Evolutionary conservation across 2,888 invertebrate species (phyloP), one percentile per base, ranked within the genome.

Genomic region (Epistrophe eligans): DNA sequence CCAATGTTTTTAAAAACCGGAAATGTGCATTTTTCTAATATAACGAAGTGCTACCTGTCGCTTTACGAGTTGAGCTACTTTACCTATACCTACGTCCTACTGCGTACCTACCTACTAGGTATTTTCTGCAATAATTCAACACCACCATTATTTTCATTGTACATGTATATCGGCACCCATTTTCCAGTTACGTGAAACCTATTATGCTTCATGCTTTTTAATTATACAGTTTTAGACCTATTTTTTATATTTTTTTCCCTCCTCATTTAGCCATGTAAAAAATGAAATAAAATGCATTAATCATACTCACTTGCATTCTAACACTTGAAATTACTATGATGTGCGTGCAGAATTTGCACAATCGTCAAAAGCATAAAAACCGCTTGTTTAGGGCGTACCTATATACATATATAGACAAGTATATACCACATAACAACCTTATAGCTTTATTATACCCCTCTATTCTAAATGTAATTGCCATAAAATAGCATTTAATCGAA

Each of bases 401-500:
- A n/a, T n/a, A n/a, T n/a, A n/a, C n/a, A n/a, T n/a, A n/a, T n/a
- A n/a, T 28, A 60, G 15, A 28, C 40, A 43, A 9, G 35, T 1
- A 60, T 38, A 17, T 64, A 52, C 19, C 19, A 1, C 52, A 52
- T 24, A 11, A 11, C 10, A 11, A 13, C 52, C 19, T 11, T 2
- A 5, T 1, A 4, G 2, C 6, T 6, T 6, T 3, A 5, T 2
- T 7, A 24, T 2, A 24, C 24, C 24, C 24, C n/a, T 13, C 48
- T 52, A 48, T 60, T 15, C 35, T 60, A 57, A 66, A 76, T 62
- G 58, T 82, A 82, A 87, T 82, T 82, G 87, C 87, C 82, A 82
- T 87, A 79, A 87, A 87, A 82, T 64, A 79, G 79, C 82, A 72
- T 80, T 77, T 72, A 77, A 77, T 67, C 72, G 77, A n/a, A 17